These are phyloP conservation scores for Cladopsammia gracilis DNA, from an alignment of 64 coral and sea anemone species.

Conservation along the genomic window DNA sequence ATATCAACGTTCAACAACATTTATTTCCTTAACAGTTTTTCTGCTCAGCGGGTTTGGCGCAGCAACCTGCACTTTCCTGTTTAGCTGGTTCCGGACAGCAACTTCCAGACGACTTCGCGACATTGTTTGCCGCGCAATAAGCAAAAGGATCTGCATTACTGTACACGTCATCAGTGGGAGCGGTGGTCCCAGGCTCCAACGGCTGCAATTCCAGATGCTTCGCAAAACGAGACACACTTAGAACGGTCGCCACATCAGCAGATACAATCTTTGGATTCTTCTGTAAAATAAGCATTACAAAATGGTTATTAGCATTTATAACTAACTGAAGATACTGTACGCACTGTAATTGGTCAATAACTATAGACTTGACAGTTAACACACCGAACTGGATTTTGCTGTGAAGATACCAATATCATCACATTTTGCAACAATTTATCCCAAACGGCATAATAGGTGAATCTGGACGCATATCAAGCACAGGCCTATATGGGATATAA, in stretches of 20 bases:
- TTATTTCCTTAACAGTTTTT: not conserved
- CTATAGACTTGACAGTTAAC: no score
- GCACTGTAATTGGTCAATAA: no score
- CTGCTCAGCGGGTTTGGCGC: constrained; percentile 9
- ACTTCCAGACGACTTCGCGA: not conserved
- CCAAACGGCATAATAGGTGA: no score
- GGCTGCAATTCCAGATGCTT: constrained; percentile 71
- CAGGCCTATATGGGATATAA: no score
- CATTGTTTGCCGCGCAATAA: constrained; percentile 4
- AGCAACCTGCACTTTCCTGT: not conserved
- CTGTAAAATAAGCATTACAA: not conserved
- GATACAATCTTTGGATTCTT: constrained; percentile 47
- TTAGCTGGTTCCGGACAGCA: not conserved
- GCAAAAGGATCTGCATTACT: constrained; percentile 72
- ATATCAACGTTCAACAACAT: not conserved
- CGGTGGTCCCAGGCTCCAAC: constrained; percentile 22
- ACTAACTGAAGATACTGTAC: not conserved
- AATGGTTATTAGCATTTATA: not conserved
- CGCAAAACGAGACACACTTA: constrained; percentile 51
- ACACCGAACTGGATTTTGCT: no score
- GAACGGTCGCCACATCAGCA: constrained; percentile 65
- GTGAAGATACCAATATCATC: no score
- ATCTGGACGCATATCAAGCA: no score
- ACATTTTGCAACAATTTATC: no score
- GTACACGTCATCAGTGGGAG: constrained; percentile 41